These are phyloP conservation scores for Clarias gariepinus DNA, from an alignment of 2,113 vertebrate genomes.

Conservation along the genomic window DNA sequence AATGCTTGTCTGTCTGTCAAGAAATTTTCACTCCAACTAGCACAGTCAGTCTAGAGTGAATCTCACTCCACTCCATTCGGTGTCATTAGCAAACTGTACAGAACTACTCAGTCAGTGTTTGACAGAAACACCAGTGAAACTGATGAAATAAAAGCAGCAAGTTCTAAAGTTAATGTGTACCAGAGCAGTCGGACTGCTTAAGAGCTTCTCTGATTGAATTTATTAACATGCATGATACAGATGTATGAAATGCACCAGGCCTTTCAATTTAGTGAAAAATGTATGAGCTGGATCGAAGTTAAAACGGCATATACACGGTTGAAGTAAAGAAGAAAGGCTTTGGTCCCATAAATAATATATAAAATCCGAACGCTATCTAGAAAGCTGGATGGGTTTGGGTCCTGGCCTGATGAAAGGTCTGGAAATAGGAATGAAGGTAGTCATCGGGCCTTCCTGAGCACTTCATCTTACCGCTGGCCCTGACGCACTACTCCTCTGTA, in stretches of 20 bases:
- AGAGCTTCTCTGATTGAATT: conserved; percentile 9
- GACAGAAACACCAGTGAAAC: neutral
- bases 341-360: neutral
- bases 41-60: conserved; percentile 4
- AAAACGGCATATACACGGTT: conserved; percentile 35
- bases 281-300: conserved; percentile 57
- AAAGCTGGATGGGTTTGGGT: neutral
- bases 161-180: neutral
- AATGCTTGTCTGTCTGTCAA: conserved; percentile 28
- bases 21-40: conserved; percentile 16
- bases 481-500: conserved; percentile 40
- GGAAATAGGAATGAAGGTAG: conserved; percentile 21
- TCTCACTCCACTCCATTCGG: neutral
- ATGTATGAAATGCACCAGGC: conserved; percentile 40
- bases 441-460: conserved; percentile 43
- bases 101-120: neutral
- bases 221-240: conserved; percentile 25
- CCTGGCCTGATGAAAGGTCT: neutral
- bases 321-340: neutral
- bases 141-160: neutral
- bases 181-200: conserved; percentile 10
- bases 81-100: neutral
- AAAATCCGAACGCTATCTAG: conserved; percentile 1
- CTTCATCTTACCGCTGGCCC: conserved; percentile 39
- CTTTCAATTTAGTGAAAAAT: conserved; percentile 61